These are phyloP conservation scores for Vidua chalybeata DNA, from an alignment of 2,113 vertebrate genomes.

Conservation along the genomic window DNA sequence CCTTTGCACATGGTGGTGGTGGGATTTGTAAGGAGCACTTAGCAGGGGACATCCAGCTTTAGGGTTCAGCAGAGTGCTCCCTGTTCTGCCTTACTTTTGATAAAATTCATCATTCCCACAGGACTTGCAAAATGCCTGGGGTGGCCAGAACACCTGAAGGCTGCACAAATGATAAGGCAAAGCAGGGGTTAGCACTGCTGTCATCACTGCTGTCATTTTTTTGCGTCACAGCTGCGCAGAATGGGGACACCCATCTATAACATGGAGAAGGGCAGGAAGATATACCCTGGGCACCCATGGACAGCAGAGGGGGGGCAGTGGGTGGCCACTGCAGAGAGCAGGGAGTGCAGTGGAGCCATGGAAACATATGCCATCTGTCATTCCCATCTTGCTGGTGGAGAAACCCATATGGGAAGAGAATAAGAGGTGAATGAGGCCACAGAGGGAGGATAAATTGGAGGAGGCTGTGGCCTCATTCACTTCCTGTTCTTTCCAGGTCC, in stretches of 20 bases:
- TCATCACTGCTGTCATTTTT: background rate
- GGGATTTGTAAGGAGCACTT: background rate
- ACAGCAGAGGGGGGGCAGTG: background rate
- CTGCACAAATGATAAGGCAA: background rate
- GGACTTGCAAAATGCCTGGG: background rate
- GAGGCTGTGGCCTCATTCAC: background rate
- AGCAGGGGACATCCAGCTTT: background rate
- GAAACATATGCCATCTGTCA: constrained; percentile 33
- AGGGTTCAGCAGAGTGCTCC: background rate
- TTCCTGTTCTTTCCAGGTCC: background rate
- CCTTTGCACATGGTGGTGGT: background rate
- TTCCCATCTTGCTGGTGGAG: background rate
- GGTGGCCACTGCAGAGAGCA: background rate
- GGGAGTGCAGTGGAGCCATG: rapidly evolving
- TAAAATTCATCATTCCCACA: background rate
- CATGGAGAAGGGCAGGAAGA: background rate
- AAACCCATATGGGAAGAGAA: constrained; percentile 15
- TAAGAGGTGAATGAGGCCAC: constrained; percentile 47
- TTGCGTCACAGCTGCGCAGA: background rate
- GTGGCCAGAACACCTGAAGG: background rate
- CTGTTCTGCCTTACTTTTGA: background rate
- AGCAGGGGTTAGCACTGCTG: background rate
- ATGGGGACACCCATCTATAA: background rate
- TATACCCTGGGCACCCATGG: background rate
- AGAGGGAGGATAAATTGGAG: background rate